phyloP scores from a whole-genome alignment of 1,140 invertebrate genomes.

The Bombyx mandarina region DNA sequence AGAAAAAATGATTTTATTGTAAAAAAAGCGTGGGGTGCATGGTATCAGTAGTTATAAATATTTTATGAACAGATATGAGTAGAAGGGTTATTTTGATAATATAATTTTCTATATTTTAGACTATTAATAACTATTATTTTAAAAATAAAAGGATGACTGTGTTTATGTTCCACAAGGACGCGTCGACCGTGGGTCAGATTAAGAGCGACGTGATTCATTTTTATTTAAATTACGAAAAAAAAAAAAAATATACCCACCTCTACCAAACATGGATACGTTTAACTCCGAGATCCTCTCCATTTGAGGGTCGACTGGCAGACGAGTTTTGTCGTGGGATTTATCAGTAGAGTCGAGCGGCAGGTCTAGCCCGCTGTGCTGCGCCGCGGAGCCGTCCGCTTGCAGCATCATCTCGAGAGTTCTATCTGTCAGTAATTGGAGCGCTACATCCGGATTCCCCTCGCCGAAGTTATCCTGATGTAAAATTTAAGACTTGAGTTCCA shows the following conservation, averaged over 20 bases:
- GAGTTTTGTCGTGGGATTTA: constrained; percentile 28
- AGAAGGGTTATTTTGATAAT: too few relatives aligned
- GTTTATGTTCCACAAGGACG: too few relatives aligned
- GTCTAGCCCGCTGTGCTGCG: constrained; percentile 24
- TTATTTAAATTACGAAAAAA: too few relatives aligned
- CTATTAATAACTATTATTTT: too few relatives aligned
- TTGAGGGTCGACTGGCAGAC: constrained; percentile 14
- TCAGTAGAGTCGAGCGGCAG: constrained; percentile 16
- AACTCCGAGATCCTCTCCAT: constrained; percentile 40
- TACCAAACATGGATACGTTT: constrained; percentile 35
- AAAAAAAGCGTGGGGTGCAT: too few relatives aligned
- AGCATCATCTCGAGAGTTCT: constrained; percentile 37
- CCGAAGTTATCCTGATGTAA: constrained; percentile 47
- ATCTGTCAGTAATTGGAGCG: constrained; percentile 22
- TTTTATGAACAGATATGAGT: too few relatives aligned
- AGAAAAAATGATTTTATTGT: too few relatives aligned
- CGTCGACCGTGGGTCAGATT: too few relatives aligned
- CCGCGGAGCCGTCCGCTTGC: constrained; percentile 8
- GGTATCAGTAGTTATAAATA: too few relatives aligned
- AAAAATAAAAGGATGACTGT: too few relatives aligned
- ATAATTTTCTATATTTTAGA: too few relatives aligned
- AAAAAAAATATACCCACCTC: constrained; percentile 36
- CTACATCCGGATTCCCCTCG: constrained; percentile 31
- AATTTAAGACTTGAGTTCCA: neutral
- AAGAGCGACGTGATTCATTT: too few relatives aligned